phyloP scores from a whole-genome alignment of 2,888 invertebrate genomes.

The Fragum sueziense region DNA sequence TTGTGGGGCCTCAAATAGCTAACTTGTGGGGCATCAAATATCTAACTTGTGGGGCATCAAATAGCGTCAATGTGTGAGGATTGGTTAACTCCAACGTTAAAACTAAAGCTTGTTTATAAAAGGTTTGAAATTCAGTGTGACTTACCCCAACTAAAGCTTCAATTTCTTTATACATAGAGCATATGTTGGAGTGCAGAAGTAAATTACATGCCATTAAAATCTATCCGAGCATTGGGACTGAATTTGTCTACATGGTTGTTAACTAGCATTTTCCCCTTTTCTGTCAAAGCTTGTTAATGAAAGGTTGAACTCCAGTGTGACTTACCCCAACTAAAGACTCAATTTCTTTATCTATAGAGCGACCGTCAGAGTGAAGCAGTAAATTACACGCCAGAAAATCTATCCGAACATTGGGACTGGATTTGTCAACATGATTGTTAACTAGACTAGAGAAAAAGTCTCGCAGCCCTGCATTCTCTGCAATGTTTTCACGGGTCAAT shows the following conservation, averaged over 20 bases:
- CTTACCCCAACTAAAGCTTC: conserved; percentile 69
- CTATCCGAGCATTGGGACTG: conserved; percentile 67
- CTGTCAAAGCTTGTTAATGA: too few species aligned
- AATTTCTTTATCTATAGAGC: conserved; percentile 70
- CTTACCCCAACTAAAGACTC: conserved; percentile 69
- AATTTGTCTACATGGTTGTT: conserved; percentile 71
- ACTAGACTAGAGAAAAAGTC: conserved; percentile 79
- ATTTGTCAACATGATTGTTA: conserved; percentile 69
- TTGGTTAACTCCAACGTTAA: too few species aligned
- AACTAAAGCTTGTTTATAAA: too few species aligned
- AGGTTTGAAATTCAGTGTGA: too few species aligned
- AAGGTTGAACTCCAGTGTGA: not conserved
- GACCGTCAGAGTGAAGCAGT: conserved; percentile 69
- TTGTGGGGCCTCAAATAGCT: too few species aligned
- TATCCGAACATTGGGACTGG: conserved; percentile 65
- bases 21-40: too few species aligned
- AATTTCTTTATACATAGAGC: conserved; percentile 70
- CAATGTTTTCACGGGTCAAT: conserved; percentile 74
- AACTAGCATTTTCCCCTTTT: too few species aligned
- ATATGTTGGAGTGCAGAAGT: conserved; percentile 69
- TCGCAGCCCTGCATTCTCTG: conserved; percentile 71
- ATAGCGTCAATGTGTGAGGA: too few species aligned
- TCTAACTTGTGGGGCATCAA: too few species aligned
- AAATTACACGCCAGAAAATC: conserved; percentile 78
- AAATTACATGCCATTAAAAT: conserved; percentile 77